These are phyloP conservation scores for Lordiphosa andalusiaca DNA, from an alignment of 2,888 invertebrate genomes.

Conservation along the genomic window DNA sequence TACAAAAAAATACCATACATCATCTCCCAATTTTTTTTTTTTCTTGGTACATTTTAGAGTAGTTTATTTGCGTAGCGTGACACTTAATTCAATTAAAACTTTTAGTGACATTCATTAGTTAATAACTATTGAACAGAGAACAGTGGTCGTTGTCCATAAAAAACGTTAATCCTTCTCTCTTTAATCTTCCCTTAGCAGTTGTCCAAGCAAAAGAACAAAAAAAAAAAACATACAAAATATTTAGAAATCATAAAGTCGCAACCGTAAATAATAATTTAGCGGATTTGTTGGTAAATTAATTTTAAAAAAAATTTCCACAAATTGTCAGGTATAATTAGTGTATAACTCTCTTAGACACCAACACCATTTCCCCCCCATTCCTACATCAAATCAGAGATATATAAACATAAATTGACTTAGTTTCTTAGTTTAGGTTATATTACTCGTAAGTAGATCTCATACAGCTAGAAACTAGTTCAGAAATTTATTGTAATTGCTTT, in stretches of 20 bases:
- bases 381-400: too few relatives aligned
- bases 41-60: constrained; percentile 18
- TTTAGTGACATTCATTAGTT: constrained; percentile 33
- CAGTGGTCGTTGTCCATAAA: constrained; percentile 6
- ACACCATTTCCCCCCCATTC: too few relatives aligned
- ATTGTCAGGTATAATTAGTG: constrained; percentile 27
- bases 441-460: too few relatives aligned
- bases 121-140: constrained; percentile 27
- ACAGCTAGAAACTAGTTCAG: too few relatives aligned
- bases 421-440: background rate
- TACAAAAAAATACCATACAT: constrained; percentile 18
- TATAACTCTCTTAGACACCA: constrained; percentile 1
- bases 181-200: constrained; percentile 41
- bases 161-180: constrained; percentile 39
- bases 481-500: too few relatives aligned
- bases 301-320: constrained; percentile 20
- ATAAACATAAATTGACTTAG: background rate
- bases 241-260: constrained; percentile 14
- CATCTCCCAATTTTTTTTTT: constrained; percentile 7
- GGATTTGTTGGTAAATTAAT: constrained; percentile 46
- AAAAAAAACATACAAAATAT: constrained; percentile 1
- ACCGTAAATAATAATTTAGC: constrained; percentile 32
- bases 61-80: constrained; percentile 8
- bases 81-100: constrained; percentile 14
- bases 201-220: constrained; percentile 9